Conservation (phyloP, 2,888 invertebrate genomes). For the Andrena hattorfiana region DNA sequence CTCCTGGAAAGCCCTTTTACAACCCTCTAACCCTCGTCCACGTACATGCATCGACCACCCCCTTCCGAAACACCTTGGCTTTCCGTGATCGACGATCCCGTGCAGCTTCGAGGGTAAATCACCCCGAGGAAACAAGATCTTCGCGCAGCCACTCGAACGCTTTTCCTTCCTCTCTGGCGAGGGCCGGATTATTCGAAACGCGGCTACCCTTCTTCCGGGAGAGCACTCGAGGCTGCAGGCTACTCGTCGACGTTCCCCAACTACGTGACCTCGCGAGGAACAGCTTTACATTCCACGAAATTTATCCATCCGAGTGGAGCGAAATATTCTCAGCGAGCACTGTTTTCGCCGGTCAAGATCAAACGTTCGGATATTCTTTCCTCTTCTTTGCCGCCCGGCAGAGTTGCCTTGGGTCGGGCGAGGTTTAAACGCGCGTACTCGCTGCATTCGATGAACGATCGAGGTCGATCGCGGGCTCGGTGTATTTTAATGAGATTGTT, state of each 20-base stretch:
- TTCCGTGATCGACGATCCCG: constrained; percentile 69
- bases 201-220: background rate
- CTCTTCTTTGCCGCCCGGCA: background rate
- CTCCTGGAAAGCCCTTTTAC: constrained; percentile 68
- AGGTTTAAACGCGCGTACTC: background rate
- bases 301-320: too few species aligned
- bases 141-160: background rate
- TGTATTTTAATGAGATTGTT: background rate
- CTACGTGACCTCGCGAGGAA: constrained; percentile 51
- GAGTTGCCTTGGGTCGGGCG: background rate
- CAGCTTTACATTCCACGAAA: background rate
- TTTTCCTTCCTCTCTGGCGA: background rate
- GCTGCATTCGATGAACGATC: background rate
- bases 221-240: constrained; percentile 49
- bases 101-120: constrained; percentile 55
- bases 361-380: too few species aligned
- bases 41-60: constrained; percentile 66
- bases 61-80: constrained; percentile 64
- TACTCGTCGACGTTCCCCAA: constrained; percentile 32
- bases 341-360: background rate
- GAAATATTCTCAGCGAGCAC: background rate
- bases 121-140: constrained; percentile 5
- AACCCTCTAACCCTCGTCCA: constrained; percentile 50
- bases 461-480: constrained; percentile 9
- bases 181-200: background rate